phyloP scores from a whole-genome alignment of 2,888 invertebrate genomes.

The Bruchidius siliquastri region DNA sequence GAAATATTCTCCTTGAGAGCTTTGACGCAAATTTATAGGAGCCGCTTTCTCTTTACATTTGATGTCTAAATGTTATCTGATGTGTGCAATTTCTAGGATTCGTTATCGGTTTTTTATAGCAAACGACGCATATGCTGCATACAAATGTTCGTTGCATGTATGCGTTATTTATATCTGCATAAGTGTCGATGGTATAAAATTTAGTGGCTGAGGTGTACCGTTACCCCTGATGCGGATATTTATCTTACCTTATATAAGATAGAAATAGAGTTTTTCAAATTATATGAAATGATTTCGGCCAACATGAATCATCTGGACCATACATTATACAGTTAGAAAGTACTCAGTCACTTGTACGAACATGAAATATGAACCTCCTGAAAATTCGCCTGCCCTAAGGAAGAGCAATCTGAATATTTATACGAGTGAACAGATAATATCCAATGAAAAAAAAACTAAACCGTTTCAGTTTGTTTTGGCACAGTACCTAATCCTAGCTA shows the following conservation, averaged over 20 bases:
- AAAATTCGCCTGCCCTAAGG: background rate
- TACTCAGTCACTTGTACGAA: too few relatives aligned
- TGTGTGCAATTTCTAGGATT: background rate
- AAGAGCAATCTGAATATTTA: background rate
- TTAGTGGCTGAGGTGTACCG: background rate
- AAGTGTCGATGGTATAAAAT: background rate
- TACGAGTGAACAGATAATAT: background rate
- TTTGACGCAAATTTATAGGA: too few relatives aligned
- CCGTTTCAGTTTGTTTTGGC: conserved; percentile 22
- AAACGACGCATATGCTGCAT: background rate
- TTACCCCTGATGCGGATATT: background rate
- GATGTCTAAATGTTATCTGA: background rate
- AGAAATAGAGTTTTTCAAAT: too few relatives aligned
- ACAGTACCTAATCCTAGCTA: conserved; percentile 22
- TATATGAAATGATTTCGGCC: too few relatives aligned
- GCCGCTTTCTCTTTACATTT: background rate
- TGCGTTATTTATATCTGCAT: background rate
- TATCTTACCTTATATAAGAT: background rate
- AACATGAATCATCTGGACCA: too few relatives aligned
- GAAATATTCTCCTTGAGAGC: too few relatives aligned
- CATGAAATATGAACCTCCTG: too few relatives aligned
- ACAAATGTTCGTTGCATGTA: background rate
- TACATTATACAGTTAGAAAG: too few relatives aligned
- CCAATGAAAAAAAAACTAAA: background rate
- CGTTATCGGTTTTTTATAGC: background rate